phyloP scores from a whole-genome alignment of 1,140 invertebrate genomes.

The Pseudachorutes palmiensis region DNA sequence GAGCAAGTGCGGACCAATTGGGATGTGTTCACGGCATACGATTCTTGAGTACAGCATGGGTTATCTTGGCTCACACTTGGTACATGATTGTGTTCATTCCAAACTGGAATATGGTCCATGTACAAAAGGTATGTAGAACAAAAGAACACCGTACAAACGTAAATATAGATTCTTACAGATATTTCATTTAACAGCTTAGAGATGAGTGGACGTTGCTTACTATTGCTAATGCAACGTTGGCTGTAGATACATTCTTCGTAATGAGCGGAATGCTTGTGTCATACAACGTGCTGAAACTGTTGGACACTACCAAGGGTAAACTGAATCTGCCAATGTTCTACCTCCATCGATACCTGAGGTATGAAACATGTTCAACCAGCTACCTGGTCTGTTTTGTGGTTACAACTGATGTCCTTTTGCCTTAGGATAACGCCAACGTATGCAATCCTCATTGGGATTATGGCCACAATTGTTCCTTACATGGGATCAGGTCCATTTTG shows the following conservation, averaged over 20 bases:
- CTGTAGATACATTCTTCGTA: slow-evolving; percentile 53
- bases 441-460: slow-evolving; percentile 56
- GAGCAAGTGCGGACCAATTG: slow-evolving; percentile 40
- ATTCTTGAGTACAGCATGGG: slow-evolving; percentile 49
- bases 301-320: slow-evolving; percentile 53
- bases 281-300: slow-evolving; percentile 54
- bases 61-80: slow-evolving; percentile 49
- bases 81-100: slow-evolving; percentile 43
- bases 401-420: slow-evolving; percentile 39
- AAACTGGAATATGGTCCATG: slow-evolving; percentile 37
- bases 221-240: slow-evolving; percentile 39
- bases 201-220: slow-evolving; percentile 24
- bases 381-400: slow-evolving; percentile 16
- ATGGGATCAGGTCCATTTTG: slow-evolving; percentile 34
- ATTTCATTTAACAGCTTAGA: slow-evolving; percentile 19
- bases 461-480: slow-evolving; percentile 49
- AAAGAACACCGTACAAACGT: not conserved
- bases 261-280: slow-evolving; percentile 48
- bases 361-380: not conserved
- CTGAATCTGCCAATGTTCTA: slow-evolving; percentile 55
- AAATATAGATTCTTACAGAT: not conserved
- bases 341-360: slow-evolving; percentile 41
- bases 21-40: slow-evolving; percentile 48
- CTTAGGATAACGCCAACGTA: slow-evolving; percentile 61
- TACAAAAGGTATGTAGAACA: slow-evolving; percentile 34